Base-by-base conservation (phyloP, 1,140 invertebrate genomes). In the Trachymyrmex cornetzi region DNA sequence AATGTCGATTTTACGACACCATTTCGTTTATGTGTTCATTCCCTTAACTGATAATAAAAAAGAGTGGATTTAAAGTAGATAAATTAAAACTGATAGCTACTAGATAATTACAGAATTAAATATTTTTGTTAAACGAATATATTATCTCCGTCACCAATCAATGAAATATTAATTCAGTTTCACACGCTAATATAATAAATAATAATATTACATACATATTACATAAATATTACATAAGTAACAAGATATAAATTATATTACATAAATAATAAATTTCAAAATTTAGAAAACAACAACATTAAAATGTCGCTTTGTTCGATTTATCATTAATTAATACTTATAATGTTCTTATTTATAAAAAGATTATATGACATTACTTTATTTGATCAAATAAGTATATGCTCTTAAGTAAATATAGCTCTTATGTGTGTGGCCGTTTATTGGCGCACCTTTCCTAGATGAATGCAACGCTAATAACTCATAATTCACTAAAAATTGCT, bases 1-100 rank as follows among this genome's bases (percentile, higher is more conserved):
- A 9, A 80, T 55, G 22, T 80, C 48, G 48, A 80, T 55, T 53
- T 66, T 55, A 67, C 30, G n/a, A 66, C n/a, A 53, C 5, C 61
- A 12, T 38, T 44, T 80, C 61, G 48, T 67, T 79, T 57, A 57
- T 57, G 16, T 27, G 16, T 38, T 48, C 44, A 22, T 80, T 66
- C 7, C 16, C 27, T 27, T 50, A 79, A 66, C 27, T 34, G 48
- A 80, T 67, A 77, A 16, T 24, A 55, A 38, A 22, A 12, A 12
- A 55, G 6, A 53, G 12, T 80, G 3, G 14, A 67, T 14, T 50
- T 38, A 24, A 3, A 53, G 5, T 24, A 34, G 9, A 69, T 19
- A 44, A 1, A 34, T 2, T 80, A 55, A 53, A 64, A 64, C 27
- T 19, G 22, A 48, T 50, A 34, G 74, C 61, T 61, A 77, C n/a